These are phyloP conservation scores for Chymomyza amoena DNA, from an alignment of 2,888 invertebrate species.

Conservation along the genomic window DNA sequence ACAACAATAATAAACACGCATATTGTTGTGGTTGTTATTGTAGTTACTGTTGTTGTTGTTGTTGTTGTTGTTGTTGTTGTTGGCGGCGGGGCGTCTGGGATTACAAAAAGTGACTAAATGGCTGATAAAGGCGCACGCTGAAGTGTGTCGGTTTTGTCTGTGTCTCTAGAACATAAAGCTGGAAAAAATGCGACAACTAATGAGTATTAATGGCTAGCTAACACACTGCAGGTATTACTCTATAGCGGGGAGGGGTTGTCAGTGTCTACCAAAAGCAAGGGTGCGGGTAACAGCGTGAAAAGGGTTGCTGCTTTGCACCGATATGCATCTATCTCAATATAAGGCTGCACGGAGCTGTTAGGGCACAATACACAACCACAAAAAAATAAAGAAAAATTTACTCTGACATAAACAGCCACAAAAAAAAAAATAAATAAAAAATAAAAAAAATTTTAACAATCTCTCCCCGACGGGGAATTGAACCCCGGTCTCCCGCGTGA, in stretches of 20 bases:
- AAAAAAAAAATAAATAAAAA: background rate
- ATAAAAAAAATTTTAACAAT: slow-evolving; percentile 18
- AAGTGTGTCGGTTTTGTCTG: slow-evolving; percentile 33
- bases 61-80: background rate
- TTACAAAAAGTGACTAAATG: slow-evolving; percentile 69
- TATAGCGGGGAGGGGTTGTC: background rate
- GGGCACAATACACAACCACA: background rate
- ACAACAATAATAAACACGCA: slow-evolving; percentile 63
- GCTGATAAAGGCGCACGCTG: slow-evolving; percentile 65
- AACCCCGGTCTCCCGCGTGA: slow-evolving; percentile 78
- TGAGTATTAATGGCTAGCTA: slow-evolving; percentile 66
- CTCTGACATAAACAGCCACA: background rate
- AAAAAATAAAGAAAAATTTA: slow-evolving; percentile 1
- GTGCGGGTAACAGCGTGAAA: slow-evolving; percentile 45
- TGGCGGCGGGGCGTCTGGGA: slow-evolving; percentile 41
- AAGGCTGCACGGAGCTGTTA: background rate
- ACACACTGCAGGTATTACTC: slow-evolving; percentile 41
- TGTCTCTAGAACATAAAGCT: slow-evolving; percentile 4
- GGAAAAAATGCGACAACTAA: slow-evolving; percentile 58
- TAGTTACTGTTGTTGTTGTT: background rate
- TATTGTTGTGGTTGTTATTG: slow-evolving; percentile 59
- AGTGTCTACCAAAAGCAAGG: background rate
- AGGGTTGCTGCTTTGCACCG: slow-evolving; percentile 54
- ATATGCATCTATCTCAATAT: slow-evolving; percentile 48
- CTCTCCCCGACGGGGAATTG: slow-evolving; percentile 77